These are phyloP conservation scores for Acanthisitta chloris DNA, from an alignment of 2,113 vertebrate species.

Conservation along the genomic window DNA sequence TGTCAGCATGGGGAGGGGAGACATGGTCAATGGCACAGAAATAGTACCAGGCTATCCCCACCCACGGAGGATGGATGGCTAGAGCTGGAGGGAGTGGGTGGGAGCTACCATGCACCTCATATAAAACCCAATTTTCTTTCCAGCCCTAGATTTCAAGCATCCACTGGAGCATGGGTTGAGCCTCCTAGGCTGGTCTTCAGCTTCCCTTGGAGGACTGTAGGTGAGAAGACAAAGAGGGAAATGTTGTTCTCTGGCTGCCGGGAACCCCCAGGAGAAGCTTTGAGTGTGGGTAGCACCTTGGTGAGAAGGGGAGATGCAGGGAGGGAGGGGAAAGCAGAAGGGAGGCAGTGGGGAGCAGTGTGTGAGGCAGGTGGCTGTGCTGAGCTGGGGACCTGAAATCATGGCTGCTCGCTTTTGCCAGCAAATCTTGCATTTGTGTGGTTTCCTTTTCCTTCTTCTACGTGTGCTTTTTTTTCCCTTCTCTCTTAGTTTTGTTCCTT, in stretches of 20 bases:
- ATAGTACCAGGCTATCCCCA: not conserved
- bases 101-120: not conserved
- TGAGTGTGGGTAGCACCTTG: not conserved
- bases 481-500: not conserved
- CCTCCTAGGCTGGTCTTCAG: not conserved
- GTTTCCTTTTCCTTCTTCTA: conserved; percentile 59
- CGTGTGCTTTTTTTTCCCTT: not conserved
- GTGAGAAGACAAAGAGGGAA: not conserved
- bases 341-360: rapidly evolving
- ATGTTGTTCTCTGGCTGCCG: not conserved
- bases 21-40: not conserved
- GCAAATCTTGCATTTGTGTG: conserved; percentile 45
- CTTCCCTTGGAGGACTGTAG: not conserved
- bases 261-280: not conserved
- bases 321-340: not conserved
- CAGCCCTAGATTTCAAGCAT: not conserved
- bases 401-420: not conserved
- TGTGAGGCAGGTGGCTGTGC: not conserved
- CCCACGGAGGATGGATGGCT: not conserved
- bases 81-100: not conserved
- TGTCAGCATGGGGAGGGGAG: not conserved
- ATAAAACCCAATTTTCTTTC: not conserved
- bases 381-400: conserved; percentile 6
- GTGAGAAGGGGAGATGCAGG: not conserved
- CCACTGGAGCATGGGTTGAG: not conserved